phyloP scores from a whole-genome alignment of 2,888 invertebrate species.

The Lasioglossum calceatum region DNA sequence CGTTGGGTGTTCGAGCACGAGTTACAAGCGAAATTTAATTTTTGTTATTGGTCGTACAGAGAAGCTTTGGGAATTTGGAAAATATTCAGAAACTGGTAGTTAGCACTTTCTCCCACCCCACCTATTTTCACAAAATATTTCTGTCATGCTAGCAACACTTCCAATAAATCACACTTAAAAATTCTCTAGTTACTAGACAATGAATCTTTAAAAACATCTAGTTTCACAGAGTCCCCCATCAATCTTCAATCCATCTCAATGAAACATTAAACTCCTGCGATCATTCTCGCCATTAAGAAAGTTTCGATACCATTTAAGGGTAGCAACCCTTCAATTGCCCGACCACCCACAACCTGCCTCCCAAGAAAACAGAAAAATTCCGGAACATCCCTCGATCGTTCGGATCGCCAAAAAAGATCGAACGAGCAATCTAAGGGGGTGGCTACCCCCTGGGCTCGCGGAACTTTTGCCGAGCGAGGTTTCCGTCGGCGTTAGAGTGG shows the following conservation, averaged over 20 bases:
- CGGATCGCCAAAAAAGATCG: not conserved
- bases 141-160: not conserved
- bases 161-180: not conserved
- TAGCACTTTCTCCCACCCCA: not conserved
- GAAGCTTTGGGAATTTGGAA: not conserved
- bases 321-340: not conserved
- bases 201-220: not conserved
- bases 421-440: not conserved
- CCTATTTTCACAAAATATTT: not conserved
- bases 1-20: not conserved
- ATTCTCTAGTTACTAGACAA: not conserved
- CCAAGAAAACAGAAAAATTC: not conserved
- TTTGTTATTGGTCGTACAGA: not conserved
- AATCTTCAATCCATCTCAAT: not conserved
- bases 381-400: not conserved
- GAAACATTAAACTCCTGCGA: not conserved
- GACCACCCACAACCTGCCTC: not conserved
- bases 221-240: not conserved
- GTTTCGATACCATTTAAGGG: not conserved
- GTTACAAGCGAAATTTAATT: not conserved
- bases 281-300: not conserved
- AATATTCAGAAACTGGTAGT: not conserved
- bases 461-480: conserved; percentile 48
- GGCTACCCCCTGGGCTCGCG: not conserved
- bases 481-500: conserved; percentile 47